These are phyloP conservation scores for Pseudomyrmex gracilis DNA, from an alignment of 1,140 invertebrate species.

Conservation along the genomic window DNA sequence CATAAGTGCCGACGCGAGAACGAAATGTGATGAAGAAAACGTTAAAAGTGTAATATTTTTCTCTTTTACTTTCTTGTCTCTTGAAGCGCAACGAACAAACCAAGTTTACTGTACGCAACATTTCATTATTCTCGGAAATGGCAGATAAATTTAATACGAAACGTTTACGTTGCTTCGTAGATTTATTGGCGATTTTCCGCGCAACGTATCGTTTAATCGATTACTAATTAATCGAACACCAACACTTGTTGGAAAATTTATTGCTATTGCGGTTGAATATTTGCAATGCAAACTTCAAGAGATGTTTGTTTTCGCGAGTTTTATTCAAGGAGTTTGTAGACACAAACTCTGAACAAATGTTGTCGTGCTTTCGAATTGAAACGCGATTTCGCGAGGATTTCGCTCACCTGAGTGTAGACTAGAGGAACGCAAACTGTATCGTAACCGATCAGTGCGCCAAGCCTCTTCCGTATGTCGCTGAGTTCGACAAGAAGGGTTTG, in stretches of 20 bases:
- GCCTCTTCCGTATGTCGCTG: conserved; percentile 92
- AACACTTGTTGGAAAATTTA: neutral
- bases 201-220: neutral
- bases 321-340: neutral
- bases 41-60: neutral
- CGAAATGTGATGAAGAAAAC: neutral
- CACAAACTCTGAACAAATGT: neutral
- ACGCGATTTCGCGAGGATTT: neutral
- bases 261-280: neutral
- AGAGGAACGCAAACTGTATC: conserved; percentile 99
- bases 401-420: conserved; percentile 97
- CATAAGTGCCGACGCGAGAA: neutral
- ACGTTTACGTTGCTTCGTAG: neutral
- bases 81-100: neutral
- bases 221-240: neutral
- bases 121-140: conserved; percentile 12
- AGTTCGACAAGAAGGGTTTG: conserved; percentile 93
- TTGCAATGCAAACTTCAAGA: no score
- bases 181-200: neutral
- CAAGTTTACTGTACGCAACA: neutral
- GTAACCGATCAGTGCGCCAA: conserved; percentile 94
- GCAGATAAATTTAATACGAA: neutral
- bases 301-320: neutral
- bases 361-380: conserved; percentile 6
- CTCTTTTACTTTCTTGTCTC: neutral